Percentiles rank a stretch among this genome's conserved stretches.
Evolutionary conservation across 2,797 vertebrate genomes (phyloP).

Genomic region (Erpetoichthys calabaricus): DNA sequence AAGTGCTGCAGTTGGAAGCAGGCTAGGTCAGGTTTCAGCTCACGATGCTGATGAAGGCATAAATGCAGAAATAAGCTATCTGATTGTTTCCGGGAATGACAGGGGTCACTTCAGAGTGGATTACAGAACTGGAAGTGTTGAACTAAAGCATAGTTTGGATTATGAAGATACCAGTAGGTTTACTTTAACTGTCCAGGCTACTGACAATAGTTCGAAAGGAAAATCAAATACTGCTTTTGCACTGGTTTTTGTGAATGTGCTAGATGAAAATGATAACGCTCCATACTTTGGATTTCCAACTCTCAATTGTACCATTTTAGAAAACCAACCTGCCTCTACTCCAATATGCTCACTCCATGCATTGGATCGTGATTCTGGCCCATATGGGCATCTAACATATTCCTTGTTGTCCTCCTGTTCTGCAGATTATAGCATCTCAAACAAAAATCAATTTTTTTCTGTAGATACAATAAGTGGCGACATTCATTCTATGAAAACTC

Average conservation of each 20-base stretch:
- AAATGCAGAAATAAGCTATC: conserved; percentile 59
- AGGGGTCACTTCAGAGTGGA: conserved; percentile 57
- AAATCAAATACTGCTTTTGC: conserved; percentile 54
- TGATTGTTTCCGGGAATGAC: conserved; percentile 67
- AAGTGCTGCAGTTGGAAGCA: conserved; percentile 46
- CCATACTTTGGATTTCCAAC: conserved; percentile 69
- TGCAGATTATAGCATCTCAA: conserved; percentile 39
- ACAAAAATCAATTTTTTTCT: conserved; percentile 59
- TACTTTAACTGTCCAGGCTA: conserved; percentile 61
- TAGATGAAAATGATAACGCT: conserved; percentile 82
- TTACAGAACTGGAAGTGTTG: conserved; percentile 54
- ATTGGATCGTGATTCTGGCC: conserved; percentile 69
- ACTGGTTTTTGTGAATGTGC: conserved; percentile 48
- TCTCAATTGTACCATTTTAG: conserved; percentile 55
- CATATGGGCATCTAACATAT: conserved; percentile 68
- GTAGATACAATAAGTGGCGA: conserved; percentile 71
- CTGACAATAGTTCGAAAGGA: conserved; percentile 42
- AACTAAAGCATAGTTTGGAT: conserved; percentile 54
- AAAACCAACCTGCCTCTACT: conserved; percentile 69
- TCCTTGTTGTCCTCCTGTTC: conserved; percentile 68
- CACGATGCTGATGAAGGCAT: conserved; percentile 53
- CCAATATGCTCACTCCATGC: conserved; percentile 61
- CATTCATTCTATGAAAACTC: conserved; percentile 60
- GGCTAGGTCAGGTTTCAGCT: conserved; percentile 55
- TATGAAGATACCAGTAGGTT: conserved; percentile 67